phyloP scores from a whole-genome alignment of 2,113 vertebrate genomes.

The Sylvia atricapilla region DNA sequence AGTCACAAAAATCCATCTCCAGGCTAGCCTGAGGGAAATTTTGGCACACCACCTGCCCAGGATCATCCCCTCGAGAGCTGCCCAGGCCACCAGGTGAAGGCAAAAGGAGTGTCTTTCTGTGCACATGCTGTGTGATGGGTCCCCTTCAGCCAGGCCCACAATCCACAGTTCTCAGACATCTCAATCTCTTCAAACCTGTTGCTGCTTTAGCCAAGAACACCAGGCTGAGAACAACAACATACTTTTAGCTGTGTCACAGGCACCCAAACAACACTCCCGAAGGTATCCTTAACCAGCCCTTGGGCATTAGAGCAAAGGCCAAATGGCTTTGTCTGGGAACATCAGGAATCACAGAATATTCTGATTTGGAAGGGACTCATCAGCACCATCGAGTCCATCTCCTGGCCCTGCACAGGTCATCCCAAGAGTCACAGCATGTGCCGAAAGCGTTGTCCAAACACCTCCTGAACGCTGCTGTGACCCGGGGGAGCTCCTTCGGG shows the following conservation, averaged over 20 bases:
- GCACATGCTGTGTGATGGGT: fast-evolving
- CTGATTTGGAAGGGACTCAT: neutral
- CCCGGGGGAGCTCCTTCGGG: neutral
- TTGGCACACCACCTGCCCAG: neutral
- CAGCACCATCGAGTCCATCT: neutral
- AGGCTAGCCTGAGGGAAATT: neutral
- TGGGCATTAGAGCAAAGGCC: neutral
- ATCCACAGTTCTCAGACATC: neutral
- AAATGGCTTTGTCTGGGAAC: neutral
- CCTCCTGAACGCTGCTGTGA: neutral
- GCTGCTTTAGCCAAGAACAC: neutral
- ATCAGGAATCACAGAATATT: neutral
- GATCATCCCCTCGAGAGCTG: fast-evolving
- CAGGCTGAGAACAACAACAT: fast-evolving
- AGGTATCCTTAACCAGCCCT: neutral
- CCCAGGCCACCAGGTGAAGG: fast-evolving
- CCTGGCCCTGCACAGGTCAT: neutral
- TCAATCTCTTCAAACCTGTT: neutral
- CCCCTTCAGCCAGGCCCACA: neutral
- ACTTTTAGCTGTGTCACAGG: fast-evolving
- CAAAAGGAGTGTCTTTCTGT: fast-evolving
- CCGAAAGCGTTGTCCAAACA: neutral
- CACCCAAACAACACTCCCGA: neutral
- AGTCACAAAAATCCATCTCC: neutral
- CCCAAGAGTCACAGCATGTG: neutral